A percentile compares a stretch with the other conserved stretches of the same genome.
These are phyloP conservation scores for Parnassius mnemosyne DNA, from an alignment of 2,888 invertebrate species.

Conservation along the genomic window DNA sequence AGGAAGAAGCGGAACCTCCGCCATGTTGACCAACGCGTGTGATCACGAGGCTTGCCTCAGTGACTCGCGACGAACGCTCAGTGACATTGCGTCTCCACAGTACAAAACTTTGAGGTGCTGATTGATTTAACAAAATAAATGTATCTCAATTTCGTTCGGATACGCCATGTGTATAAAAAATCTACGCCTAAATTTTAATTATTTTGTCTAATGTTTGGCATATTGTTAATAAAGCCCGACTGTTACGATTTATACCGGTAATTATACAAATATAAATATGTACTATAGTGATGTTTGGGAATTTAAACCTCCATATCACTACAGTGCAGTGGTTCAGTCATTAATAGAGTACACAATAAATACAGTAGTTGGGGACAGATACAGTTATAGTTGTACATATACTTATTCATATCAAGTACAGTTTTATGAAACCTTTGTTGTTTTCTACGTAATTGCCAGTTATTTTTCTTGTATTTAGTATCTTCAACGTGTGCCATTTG, in stretches of 20 bases:
- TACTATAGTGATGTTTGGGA: background rate
- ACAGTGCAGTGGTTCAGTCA: slow-evolving; percentile 30
- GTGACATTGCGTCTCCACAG: slow-evolving; percentile 56
- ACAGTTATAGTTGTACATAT: slow-evolving; percentile 60
- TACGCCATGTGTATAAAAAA: slow-evolving; percentile 44
- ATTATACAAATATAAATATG: background rate
- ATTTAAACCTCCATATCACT: background rate
- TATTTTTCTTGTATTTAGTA: slow-evolving; percentile 58
- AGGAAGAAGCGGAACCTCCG: slow-evolving; percentile 40
- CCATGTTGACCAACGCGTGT: slow-evolving; percentile 72
- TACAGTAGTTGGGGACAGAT: slow-evolving; percentile 43
- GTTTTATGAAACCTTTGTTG: slow-evolving; percentile 61
- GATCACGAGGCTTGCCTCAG: slow-evolving; percentile 50
- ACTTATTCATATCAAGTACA: slow-evolving; percentile 69
- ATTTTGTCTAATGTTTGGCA: slow-evolving; percentile 10
- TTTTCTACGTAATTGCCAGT: slow-evolving; percentile 65
- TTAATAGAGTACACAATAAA: slow-evolving; percentile 32
- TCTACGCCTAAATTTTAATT: slow-evolving; percentile 32
- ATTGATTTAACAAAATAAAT: slow-evolving; percentile 26
- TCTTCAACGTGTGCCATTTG: slow-evolving; percentile 74
- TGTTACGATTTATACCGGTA: slow-evolving; percentile 3
- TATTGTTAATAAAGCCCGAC: slow-evolving; percentile 6
- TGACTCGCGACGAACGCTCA: slow-evolving; percentile 60
- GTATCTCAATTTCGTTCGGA: slow-evolving; percentile 25
- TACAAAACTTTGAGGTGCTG: slow-evolving; percentile 57